Conservation (phyloP, 1,140 invertebrate genomes). For the Neomicropteryx cornuta region DNA sequence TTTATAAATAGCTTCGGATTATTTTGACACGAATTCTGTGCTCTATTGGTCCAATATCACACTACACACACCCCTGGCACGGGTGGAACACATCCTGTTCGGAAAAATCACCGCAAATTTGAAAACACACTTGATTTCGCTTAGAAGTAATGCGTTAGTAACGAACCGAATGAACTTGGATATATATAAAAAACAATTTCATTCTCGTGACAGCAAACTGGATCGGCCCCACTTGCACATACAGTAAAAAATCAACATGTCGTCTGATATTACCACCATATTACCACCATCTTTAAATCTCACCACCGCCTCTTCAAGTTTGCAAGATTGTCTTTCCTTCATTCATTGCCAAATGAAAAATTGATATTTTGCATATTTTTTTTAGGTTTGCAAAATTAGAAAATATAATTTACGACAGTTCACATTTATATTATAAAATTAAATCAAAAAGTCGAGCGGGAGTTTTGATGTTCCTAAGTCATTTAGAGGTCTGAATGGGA, state of each 20-base stretch:
- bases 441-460: background rate
- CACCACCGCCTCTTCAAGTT: too few species aligned
- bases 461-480: too few species aligned
- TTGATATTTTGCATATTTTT: background rate
- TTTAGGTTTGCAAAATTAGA: background rate
- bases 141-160: too few species aligned
- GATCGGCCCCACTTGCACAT: conserved; percentile 40
- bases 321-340: conserved; percentile 27
- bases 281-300: too few species aligned
- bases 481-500: too few species aligned
- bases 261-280: conserved; percentile 30
- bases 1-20: conserved; percentile 43
- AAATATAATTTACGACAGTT: background rate
- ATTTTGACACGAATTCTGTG: conserved; percentile 36
- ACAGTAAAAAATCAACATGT: conserved; percentile 42
- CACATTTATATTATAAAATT: background rate
- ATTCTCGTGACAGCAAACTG: conserved; percentile 39
- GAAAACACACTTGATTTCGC: too few species aligned
- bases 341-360: conserved; percentile 23
- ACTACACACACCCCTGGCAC: conserved; percentile 38
- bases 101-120: conserved; percentile 32
- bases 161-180: conserved; percentile 39
- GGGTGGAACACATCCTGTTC: conserved; percentile 36
- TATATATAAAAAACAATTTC: conserved; percentile 41
- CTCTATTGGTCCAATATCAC: conserved; percentile 33